Base-by-base conservation (phyloP, 2,888 invertebrate genomes). In the Augochlorella aurata region DNA sequence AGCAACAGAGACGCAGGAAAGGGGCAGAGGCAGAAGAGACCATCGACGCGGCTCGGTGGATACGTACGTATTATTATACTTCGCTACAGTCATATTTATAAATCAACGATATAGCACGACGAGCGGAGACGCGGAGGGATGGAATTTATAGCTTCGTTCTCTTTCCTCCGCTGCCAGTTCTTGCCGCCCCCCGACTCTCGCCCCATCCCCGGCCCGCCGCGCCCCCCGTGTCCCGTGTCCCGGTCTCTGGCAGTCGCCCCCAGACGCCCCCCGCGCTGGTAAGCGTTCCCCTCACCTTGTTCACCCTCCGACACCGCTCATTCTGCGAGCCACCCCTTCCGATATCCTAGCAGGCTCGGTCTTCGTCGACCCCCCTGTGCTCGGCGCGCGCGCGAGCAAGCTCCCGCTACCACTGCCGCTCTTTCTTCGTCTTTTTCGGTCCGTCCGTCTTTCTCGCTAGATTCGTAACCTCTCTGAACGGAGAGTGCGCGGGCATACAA, bases 21-120 rank as follows among this genome's bases (percentile, higher is more conserved):
- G 58, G 68, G 61, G 47, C 74, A 71, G 72, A 9, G 52, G 63
- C 38, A 69, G 44, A 44, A 68, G 73, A 70, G 81, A 76, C 71
- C 70, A 81, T 49, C 86, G 90, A 88, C 89, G 89, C 88, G 89
- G 88, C 89, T 90, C 89, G 90, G 89, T 91, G 90, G 89, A 90
- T 91, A 90, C 91, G 89, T 92, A 91, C 90, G 92, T 93, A 93
- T 93, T 93, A 93, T 94, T 93, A 94, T 94, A 93, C 93, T 92
- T 93, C 91, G 92, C 93, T 93, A 92, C 93, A 94, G 93, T 94
- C 94, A 94, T 94, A 94, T 94, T 94, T 94, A 94, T 94, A 94
- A 94, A 94, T 94, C 94, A 94, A 92, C 94, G 92, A 94, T 94
- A 93, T 92, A 93, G 92, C 91, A 92, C 92, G 92, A 92, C 91